Conservation (phyloP, 2,113 vertebrate species). For the Ammodytes marinus region DNA sequence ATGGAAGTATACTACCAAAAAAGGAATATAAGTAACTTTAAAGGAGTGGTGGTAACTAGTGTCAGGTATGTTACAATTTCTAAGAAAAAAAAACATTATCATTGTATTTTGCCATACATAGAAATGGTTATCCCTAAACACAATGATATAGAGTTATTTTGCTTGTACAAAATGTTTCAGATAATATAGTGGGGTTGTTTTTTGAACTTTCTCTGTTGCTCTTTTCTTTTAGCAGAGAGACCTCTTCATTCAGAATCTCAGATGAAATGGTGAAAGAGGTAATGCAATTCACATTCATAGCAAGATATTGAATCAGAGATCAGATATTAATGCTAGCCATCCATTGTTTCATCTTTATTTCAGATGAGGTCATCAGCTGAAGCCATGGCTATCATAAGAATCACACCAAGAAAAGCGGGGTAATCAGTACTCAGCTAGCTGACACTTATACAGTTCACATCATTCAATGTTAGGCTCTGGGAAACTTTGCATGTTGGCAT, state of each 20-base stretch:
- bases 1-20: constrained; percentile 7
- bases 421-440: constrained; percentile 9
- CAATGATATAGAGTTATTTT: too few relatives aligned
- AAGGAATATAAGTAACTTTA: too few relatives aligned
- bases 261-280: not conserved
- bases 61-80: not conserved
- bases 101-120: not conserved
- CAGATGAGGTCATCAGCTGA: constrained; percentile 25
- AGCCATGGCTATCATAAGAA: not conserved
- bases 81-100: not conserved
- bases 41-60: too few relatives aligned
- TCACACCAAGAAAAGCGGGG: not conserved
- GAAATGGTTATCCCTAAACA: too few relatives aligned
- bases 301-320: not conserved
- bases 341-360: constrained; percentile 17
- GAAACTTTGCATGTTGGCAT: not conserved
- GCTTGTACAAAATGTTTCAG: too few relatives aligned
- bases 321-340: not conserved
- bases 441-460: not conserved
- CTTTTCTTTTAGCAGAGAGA: not conserved
- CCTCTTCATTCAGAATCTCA: not conserved
- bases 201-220: too few relatives aligned
- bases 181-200: too few relatives aligned
- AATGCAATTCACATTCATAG: not conserved
- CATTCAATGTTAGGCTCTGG: not conserved